phyloP scores from a whole-genome alignment of 2,797 vertebrate genomes.

The Eurystomus glaucurus region DNA sequence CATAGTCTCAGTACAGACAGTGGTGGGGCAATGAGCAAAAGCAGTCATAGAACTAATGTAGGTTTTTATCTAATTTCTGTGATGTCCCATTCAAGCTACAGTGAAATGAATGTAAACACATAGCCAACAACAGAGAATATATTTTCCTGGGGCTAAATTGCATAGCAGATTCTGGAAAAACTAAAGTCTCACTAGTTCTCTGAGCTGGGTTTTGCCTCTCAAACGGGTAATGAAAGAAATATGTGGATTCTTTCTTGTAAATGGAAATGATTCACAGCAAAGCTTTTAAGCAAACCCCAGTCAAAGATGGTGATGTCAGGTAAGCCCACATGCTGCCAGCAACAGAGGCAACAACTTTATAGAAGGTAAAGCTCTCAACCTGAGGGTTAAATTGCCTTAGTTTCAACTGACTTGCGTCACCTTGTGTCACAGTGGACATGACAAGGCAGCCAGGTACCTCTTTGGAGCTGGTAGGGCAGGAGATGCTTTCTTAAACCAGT shows the following conservation, averaged over 20 bases:
- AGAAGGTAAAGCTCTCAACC: background rate
- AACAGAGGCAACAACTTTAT: background rate
- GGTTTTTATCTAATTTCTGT: background rate
- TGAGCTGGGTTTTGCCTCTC: background rate
- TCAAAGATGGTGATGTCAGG: background rate
- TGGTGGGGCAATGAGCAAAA: background rate
- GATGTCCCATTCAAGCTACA: background rate
- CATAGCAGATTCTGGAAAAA: accelerated
- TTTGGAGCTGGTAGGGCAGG: background rate
- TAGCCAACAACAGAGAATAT: background rate
- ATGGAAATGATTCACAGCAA: background rate
- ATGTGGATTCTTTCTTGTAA: accelerated
- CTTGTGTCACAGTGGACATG: accelerated
- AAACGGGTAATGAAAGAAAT: background rate
- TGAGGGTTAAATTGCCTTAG: background rate
- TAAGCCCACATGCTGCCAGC: background rate
- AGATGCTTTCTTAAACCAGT: accelerated
- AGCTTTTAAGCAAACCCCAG: background rate
- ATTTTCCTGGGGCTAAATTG: accelerated
- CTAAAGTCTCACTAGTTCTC: accelerated
- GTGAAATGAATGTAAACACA: background rate
- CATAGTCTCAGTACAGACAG: accelerated
- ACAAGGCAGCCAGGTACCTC: background rate
- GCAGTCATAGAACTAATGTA: background rate
- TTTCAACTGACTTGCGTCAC: background rate